Percentiles rank a stretch among this genome's conserved stretches.
Conservation (phyloP, 2,888 invertebrate genomes). For the Hoplodrina ambigua region DNA sequence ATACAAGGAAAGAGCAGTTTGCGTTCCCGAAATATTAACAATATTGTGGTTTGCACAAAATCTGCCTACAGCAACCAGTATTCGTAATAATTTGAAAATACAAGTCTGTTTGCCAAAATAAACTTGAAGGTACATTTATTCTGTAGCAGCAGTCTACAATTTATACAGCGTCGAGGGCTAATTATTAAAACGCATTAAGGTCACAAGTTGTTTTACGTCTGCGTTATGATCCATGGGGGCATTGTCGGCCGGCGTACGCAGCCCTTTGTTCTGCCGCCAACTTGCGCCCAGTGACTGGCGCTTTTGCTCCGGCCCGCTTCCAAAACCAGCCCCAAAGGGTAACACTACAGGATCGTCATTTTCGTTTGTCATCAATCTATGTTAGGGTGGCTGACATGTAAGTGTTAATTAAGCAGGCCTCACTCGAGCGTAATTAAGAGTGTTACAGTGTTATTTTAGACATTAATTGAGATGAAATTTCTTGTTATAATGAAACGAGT, state of each 20-base stretch:
- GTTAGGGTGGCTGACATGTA: conserved; percentile 89
- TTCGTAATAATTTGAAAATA: conserved; percentile 19
- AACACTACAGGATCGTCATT: conserved; percentile 87
- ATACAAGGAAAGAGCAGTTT: conserved; percentile 31
- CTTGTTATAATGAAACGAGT: conserved; percentile 85
- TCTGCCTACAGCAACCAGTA: conserved; percentile 1
- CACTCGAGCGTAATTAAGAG: conserved; percentile 90
- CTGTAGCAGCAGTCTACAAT: conserved; percentile 26
- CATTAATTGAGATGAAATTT: conserved; percentile 90
- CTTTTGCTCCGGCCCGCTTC: conserved; percentile 77
- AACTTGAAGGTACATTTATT: conserved; percentile 31
- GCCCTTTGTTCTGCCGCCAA: conserved; percentile 82
- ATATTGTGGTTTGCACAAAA: conserved; percentile 29
- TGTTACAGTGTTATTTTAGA: conserved; percentile 90
- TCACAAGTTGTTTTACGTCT: conserved; percentile 80
- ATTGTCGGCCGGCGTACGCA: conserved; percentile 73
- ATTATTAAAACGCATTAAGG: conserved; percentile 89
- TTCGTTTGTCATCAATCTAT: conserved; percentile 90
- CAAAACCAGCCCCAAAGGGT: conserved; percentile 81
- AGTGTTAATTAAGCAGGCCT: conserved; percentile 90
- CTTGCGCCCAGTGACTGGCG: conserved; percentile 85
- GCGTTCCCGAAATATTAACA: conserved; percentile 17
- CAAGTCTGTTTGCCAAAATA: conserved; percentile 30
- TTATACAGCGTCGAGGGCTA: conserved; percentile 73
- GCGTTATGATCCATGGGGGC: conserved; percentile 81